A percentile compares a stretch with the other conserved stretches of the same genome.
Evolutionary conservation across 2,113 vertebrate species (phyloP).

Genomic region (Tyto alba): DNA sequence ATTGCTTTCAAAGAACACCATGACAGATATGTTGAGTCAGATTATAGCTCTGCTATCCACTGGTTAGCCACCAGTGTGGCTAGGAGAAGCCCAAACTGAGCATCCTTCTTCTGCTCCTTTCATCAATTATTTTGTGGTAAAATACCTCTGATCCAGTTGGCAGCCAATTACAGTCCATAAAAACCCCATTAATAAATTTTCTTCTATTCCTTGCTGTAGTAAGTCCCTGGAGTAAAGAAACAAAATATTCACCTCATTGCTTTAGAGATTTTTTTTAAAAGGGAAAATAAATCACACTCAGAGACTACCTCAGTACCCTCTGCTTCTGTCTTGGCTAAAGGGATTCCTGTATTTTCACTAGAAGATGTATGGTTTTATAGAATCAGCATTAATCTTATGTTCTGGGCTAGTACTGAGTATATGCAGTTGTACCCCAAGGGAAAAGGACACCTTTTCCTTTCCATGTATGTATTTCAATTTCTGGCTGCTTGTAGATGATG

Average conservation of each 20-base stretch:
- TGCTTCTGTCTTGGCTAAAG: background rate
- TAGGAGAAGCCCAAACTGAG: background rate
- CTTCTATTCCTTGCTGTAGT: background rate
- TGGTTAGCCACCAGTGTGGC: background rate
- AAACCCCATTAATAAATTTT: conserved; percentile 17
- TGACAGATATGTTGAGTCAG: background rate
- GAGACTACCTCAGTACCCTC: background rate
- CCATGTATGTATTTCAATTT: background rate
- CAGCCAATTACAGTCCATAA: conserved; percentile 24
- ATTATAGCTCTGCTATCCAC: background rate
- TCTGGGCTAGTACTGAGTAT: background rate
- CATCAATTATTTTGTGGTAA: conserved; percentile 20
- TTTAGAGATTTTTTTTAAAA: conserved; percentile 13
- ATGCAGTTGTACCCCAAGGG: background rate
- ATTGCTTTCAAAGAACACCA: background rate
- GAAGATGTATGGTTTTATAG: conserved; percentile 38
- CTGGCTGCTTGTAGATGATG: background rate
- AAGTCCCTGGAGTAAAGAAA: background rate
- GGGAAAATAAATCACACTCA: conserved; percentile 12
- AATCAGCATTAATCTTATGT: conserved; percentile 24
- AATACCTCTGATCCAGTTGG: background rate
- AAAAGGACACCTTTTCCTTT: background rate
- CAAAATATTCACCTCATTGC: conserved; percentile 12
- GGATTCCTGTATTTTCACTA: conserved; percentile 29
- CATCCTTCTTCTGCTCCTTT: background rate